These are phyloP conservation scores for Diorhabda carinulata DNA, from an alignment of 1,140 invertebrate species.

Conservation along the genomic window DNA sequence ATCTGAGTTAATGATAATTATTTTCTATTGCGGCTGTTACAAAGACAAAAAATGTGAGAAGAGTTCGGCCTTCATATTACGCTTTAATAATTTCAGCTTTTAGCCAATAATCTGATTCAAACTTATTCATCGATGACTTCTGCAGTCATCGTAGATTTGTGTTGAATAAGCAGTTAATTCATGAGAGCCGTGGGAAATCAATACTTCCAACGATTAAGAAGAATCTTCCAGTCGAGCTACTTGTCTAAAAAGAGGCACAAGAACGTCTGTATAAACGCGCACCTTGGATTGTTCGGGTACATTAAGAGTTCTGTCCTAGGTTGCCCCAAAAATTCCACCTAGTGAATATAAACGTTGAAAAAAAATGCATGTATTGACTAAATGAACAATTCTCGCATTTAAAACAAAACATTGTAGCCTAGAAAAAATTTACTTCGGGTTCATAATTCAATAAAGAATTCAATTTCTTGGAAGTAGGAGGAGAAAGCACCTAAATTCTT, in stretches of 20 bases:
- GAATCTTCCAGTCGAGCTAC: conserved; percentile 19
- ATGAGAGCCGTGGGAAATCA: not conserved
- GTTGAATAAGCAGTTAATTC: conserved; percentile 1
- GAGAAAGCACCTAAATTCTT: too few relatives aligned
- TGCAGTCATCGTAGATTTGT: not conserved
- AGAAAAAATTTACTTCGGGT: too few relatives aligned
- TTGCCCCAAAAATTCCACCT: not conserved
- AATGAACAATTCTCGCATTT: too few relatives aligned
- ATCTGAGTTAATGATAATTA: too few relatives aligned
- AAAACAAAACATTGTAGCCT: too few relatives aligned
- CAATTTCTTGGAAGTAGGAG: too few relatives aligned
- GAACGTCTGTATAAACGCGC: conserved; percentile 16
- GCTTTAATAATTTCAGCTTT: not conserved
- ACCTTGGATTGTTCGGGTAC: not conserved
- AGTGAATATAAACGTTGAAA: too few relatives aligned
- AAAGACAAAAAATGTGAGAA: too few relatives aligned
- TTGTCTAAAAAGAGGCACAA: conserved; percentile 20
- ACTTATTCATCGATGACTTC: not conserved
- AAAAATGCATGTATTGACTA: too few relatives aligned
- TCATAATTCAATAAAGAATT: too few relatives aligned
- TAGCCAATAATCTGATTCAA: not conserved
- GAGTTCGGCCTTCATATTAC: not conserved
- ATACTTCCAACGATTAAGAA: conserved; percentile 5
- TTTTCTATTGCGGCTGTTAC: too few relatives aligned
- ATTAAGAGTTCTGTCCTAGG: not conserved